Percentiles rank a stretch among this genome's conserved stretches.
Conservation (phyloP, 2,113 vertebrate genomes). For the Todiramphus chloris region DNA sequence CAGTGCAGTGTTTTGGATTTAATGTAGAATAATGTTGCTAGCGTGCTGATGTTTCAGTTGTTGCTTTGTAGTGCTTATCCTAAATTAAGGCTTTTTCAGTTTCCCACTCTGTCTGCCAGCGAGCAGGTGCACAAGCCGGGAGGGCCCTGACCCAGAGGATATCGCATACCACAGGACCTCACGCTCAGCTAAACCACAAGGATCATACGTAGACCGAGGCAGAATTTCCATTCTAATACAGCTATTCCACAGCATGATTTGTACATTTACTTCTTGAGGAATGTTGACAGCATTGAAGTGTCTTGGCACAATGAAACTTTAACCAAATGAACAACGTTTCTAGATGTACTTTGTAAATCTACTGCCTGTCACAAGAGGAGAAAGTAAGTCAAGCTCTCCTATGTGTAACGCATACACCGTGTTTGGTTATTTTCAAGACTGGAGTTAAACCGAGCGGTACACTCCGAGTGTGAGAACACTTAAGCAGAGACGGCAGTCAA, state of each 20-base stretch:
- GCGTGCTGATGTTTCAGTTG: background rate
- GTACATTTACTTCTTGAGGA: background rate
- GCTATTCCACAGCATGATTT: background rate
- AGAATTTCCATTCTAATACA: background rate
- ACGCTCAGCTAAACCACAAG: background rate
- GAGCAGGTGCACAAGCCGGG: background rate
- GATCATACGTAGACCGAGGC: background rate
- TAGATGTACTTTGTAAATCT: background rate
- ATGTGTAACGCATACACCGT: too few species aligned
- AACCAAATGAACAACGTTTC: background rate
- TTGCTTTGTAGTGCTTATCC: background rate
- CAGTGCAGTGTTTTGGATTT: background rate
- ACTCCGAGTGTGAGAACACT: too few species aligned
- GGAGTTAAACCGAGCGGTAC: accelerated
- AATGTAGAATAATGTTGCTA: background rate
- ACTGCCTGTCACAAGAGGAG: accelerated
- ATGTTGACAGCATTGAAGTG: background rate
- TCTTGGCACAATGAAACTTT: background rate
- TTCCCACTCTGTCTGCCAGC: too few species aligned
- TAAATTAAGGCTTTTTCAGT: background rate
- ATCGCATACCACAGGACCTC: background rate
- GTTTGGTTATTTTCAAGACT: too few species aligned
- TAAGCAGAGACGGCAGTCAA: accelerated
- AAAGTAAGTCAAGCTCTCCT: background rate
- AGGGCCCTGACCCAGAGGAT: background rate